Conservation (phyloP, 64 coral and sea anemone genomes). For the Orbicella faveolata region DNA sequence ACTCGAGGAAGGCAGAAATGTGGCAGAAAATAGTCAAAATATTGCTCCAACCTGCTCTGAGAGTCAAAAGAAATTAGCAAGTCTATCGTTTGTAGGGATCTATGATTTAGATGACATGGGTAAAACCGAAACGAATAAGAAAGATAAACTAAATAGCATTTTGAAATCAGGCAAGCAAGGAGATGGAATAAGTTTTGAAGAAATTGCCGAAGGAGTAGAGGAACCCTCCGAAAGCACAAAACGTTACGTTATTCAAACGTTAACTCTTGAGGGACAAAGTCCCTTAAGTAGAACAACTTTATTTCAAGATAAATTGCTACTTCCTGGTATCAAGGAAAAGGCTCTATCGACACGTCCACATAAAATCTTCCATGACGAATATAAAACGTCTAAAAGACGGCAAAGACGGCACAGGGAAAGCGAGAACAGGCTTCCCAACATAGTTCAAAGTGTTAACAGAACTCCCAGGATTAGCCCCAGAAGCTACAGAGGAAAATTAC, state of each 20-base stretch:
- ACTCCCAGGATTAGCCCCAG: background rate
- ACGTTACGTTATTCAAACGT: conserved; percentile 12
- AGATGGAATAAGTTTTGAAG: background rate
- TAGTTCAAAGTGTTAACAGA: background rate
- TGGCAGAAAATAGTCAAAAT: background rate
- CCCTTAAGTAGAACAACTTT: background rate
- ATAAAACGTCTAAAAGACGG: background rate
- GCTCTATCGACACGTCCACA: background rate
- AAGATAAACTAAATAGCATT: background rate
- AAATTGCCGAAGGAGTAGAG: background rate
- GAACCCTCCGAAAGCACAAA: background rate
- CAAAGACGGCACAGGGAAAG: background rate
- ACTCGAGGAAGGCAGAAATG: background rate
- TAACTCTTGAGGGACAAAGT: background rate
- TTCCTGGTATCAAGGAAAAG: conserved; percentile 11
- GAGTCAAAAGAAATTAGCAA: conserved; percentile 10
- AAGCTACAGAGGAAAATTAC: conserved; percentile 1
- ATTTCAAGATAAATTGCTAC: conserved; percentile 10
- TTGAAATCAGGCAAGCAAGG: background rate
- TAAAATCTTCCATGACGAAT: background rate
- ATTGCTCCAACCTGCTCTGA: background rate
- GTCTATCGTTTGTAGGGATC: conserved; percentile 30
- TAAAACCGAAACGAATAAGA: background rate
- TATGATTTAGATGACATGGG: conserved; percentile 30
- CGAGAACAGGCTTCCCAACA: conserved; percentile 7